Evolutionary conservation across 23 tunicate genomes (phyloP), one percentile per base, ranked within the genome.

Genomic region (Styela plicata): DNA sequence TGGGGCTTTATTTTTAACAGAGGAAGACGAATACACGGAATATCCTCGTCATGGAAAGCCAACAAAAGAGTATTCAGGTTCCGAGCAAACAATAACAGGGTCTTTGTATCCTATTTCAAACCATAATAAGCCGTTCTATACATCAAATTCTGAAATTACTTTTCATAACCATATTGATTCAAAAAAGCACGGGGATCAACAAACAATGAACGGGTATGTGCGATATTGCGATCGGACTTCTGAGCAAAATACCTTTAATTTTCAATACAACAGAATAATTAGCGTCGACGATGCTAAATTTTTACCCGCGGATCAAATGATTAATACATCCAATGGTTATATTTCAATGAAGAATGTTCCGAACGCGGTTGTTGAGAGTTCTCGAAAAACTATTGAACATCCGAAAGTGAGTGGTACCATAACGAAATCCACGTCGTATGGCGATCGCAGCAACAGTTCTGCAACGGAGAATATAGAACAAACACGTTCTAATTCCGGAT

Each of bases 221-320:
- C 7, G 57, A 44, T 44, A 44, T 44, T 44, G 13, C 13, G 57
- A 44, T 13, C 57, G 57, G 57, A 44, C 10, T 7, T 44, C 57
- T 7, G 57, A 44, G 13, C 7, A 44, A 5, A 13, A 13, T 44
- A 44, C 7, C 13, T 44, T 44, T 5, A 44, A 44, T 44, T 44
- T 44, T 13, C 57, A 44, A 44, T 44, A 44, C 57, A 44, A 44
- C 57, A 44, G 57, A 7, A 13, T 67, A 67, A 67, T 67, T 67
- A 67, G 71, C 71, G 71, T 67, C 71, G 71, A 1, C 31, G 2
- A 67, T 25, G 71, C 71, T 21, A 22, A 67, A 25, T 67, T 18
- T 1, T 44, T 13, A 44, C 13, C 13, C 13, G 13, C 10, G 57
- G 57, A 44, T 44, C 57, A 44, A 44, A 44, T 5, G 57, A 44